Evolutionary conservation across 2,797 vertebrate species (phyloP).

Genomic region (Aeoliscus strigatus): DNA sequence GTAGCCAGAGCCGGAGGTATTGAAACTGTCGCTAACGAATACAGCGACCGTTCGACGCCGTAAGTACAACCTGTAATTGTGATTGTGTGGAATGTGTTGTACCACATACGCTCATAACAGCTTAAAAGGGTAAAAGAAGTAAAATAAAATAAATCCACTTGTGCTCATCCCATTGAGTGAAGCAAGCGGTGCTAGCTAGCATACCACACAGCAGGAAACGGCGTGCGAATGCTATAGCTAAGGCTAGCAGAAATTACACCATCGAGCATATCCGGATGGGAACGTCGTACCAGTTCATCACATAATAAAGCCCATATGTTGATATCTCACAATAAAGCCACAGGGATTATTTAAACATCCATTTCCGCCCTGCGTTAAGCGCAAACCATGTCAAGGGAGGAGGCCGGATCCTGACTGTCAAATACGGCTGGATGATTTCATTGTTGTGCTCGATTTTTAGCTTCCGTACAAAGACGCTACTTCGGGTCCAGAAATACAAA

Average conservation of each 20-base stretch:
- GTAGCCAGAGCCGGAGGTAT: constrained; percentile 93
- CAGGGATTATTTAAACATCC: background rate
- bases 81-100: no score
- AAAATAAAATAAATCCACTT: background rate
- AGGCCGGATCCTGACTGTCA: constrained; percentile 60
- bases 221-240: constrained; percentile 67
- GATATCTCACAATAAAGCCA: fast-evolving
- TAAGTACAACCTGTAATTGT: no score
- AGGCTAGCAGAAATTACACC: constrained; percentile 25
- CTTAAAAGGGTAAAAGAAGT: no score
- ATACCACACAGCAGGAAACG: constrained; percentile 60
- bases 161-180: background rate
- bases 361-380: background rate
- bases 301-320: background rate
- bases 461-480: background rate
- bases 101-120: no score
- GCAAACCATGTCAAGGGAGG: constrained; percentile 18
- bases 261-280: no score
- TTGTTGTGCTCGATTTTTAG: constrained; percentile 11
- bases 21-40: constrained; percentile 93
- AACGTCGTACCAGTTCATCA: no score
- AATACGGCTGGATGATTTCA: constrained; percentile 18
- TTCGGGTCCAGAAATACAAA: no score
- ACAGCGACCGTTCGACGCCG: constrained; percentile 97
- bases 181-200: constrained; percentile 45